Evolutionary conservation across 2,113 vertebrate genomes (phyloP).

Genomic region (Sebastes fasciatus): DNA sequence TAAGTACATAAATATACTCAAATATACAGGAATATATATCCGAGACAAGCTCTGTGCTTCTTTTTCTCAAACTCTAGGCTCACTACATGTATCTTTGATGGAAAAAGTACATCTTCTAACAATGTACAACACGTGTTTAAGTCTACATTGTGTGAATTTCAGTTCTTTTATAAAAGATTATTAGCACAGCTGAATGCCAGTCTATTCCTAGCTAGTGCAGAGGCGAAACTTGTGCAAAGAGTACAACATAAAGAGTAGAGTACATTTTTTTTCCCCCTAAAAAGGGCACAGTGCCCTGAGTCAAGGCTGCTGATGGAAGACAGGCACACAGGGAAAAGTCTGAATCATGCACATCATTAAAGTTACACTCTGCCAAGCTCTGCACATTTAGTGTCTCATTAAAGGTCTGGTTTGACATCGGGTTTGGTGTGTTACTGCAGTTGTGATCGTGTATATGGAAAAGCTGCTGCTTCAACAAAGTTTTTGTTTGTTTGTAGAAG

Average conservation of each 20-base stretch:
- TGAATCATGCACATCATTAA: constrained; percentile 57
- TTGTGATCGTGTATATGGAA: constrained; percentile 20
- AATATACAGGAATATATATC: not conserved
- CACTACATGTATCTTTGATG: not conserved
- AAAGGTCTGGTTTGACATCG: constrained; percentile 58
- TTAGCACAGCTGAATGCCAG: not conserved
- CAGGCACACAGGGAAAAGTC: constrained; percentile 21
- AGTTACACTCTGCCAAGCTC: constrained; percentile 56
- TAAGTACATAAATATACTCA: not conserved
- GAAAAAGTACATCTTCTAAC: not conserved
- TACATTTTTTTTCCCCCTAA: constrained; percentile 14
- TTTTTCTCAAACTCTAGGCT: not conserved
- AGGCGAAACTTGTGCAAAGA: constrained; percentile 30
- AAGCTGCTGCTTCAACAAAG: constrained; percentile 54
- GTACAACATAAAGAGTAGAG: constrained; percentile 34
- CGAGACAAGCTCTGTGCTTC: not conserved
- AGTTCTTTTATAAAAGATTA: constrained; percentile 4
- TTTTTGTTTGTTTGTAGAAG: constrained; percentile 28
- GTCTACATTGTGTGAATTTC: not conserved
- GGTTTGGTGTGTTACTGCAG: constrained; percentile 41
- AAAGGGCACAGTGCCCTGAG: constrained; percentile 41
- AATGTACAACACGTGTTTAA: not conserved
- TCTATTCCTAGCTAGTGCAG: constrained; percentile 26
- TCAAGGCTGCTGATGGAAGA: constrained; percentile 48
- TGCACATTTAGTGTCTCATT: constrained; percentile 71